phyloP scores from a whole-genome alignment of 2,113 vertebrate genomes.

The Porphyrio hochstetteri region DNA sequence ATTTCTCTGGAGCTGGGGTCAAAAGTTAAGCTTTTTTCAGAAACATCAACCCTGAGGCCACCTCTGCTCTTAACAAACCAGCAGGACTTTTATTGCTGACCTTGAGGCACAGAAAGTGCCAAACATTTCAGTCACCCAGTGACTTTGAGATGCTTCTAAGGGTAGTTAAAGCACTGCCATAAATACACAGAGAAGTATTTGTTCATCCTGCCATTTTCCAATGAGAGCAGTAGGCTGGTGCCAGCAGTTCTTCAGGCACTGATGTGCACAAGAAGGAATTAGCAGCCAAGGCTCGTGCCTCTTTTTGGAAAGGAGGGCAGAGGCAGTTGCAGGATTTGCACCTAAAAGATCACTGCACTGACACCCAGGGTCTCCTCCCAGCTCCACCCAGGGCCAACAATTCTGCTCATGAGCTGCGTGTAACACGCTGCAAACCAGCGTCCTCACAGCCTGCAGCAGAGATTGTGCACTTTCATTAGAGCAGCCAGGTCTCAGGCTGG shows the following conservation, averaged over 20 bases:
- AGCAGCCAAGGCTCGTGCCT: background rate
- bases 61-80: background rate
- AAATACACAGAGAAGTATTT: background rate
- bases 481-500: background rate
- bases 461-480: background rate
- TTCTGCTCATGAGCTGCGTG: background rate
- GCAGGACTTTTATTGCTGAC: background rate
- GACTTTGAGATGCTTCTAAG: background rate
- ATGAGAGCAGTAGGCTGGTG: background rate
- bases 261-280: background rate
- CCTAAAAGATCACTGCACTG: background rate
- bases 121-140: background rate
- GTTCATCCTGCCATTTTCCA: background rate
- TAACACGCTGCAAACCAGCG: background rate
- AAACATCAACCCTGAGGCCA: background rate
- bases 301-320: background rate
- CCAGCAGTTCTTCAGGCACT: background rate
- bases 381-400: background rate
- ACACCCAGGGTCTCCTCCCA: background rate
- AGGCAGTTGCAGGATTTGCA: background rate
- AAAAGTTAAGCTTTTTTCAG: background rate
- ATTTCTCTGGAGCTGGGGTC: background rate
- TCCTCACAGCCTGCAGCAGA: background rate
- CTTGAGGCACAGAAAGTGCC: background rate
- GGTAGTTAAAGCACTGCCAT: background rate